Evolutionary conservation across 2,888 invertebrate genomes (phyloP).

Genomic region (Acanthosepion lycidas): DNA sequence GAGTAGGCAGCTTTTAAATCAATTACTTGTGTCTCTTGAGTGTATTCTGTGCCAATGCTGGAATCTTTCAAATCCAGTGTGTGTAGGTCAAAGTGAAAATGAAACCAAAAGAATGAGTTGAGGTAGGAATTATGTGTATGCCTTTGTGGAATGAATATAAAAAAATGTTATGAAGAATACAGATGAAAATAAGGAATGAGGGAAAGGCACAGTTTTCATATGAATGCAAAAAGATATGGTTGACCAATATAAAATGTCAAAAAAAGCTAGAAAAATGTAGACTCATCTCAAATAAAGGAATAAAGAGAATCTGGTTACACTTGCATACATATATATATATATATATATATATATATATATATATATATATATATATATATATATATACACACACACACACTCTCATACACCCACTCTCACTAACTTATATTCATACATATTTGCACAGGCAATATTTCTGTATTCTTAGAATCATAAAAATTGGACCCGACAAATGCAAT

Average conservation of each 20-base stretch:
- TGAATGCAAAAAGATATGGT: background rate
- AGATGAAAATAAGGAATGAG: background rate
- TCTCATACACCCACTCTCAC: background rate
- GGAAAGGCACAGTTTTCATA: background rate
- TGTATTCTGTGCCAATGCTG: background rate
- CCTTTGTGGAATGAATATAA: background rate
- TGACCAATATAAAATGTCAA: background rate
- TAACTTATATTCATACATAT: background rate
- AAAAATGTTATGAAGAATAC: background rate
- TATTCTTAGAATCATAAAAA: background rate
- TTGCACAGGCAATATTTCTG: background rate
- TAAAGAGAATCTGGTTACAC: background rate
- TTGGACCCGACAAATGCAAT: background rate
- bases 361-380: background rate
- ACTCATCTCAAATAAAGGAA: background rate
- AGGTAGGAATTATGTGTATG: background rate
- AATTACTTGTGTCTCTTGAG: background rate
- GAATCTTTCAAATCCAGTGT: slow-evolving; percentile 33
- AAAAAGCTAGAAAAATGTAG: background rate
- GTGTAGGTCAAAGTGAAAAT: background rate
- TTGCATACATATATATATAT: background rate
- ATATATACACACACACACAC: background rate
- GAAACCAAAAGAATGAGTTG: background rate
- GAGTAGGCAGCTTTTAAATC: slow-evolving; percentile 18
- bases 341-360: background rate